Base-by-base conservation (phyloP, 2,113 vertebrate genomes). In the Cacatua alba region DNA sequence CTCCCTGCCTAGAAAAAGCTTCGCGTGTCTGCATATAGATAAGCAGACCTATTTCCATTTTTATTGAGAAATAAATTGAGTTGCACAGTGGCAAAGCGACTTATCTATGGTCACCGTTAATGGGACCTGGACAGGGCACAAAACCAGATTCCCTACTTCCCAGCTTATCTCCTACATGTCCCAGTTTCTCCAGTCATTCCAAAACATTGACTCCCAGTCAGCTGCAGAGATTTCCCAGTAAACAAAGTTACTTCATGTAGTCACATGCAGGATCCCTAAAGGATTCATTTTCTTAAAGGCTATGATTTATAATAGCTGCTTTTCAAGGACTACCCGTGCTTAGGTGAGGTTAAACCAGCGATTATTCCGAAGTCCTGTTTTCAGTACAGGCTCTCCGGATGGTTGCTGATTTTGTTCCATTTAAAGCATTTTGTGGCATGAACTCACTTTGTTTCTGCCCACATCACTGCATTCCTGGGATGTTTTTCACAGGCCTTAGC, bases 391-490 rank as follows among this genome's bases (percentile, higher is more conserved):
- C 94, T 89, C 91, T 98, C 98, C 90, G 98, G 98, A 98, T 97
- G 97, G 98, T 98, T 98, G 98, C 98, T 98, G 98, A 98, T 98
- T 98, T 98, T 97, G 89, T 97, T 98, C 97, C 92, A 91, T 98
- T 98, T 97, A 98, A 98, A 98, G 97, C 97, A 95, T 98, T 98
- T 95, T 95, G 98, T 98, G 98, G 98, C 98, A 96, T 97, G 98
- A 98, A 98, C 98, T 97, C 98, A 97, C 97, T 98, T 98, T 98
- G 98, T 99, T 99, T 98, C 98, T 99, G 98, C 98, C 97, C 98
- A 98, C 98, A 99, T 99, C 98, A 99, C 98, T 98, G 98, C 99
- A 99, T 99, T 99, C 99, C 98, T 98, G 96, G 97, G 98, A 99
- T 99, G 98, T 99, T 98, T 98, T 97, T 98, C 98, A 98, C 98